Evolutionary conservation across 64 coral and sea anemone species (phyloP), one percentile per base, ranked within the genome.

Genomic region (Cladopsammia gracilis): DNA sequence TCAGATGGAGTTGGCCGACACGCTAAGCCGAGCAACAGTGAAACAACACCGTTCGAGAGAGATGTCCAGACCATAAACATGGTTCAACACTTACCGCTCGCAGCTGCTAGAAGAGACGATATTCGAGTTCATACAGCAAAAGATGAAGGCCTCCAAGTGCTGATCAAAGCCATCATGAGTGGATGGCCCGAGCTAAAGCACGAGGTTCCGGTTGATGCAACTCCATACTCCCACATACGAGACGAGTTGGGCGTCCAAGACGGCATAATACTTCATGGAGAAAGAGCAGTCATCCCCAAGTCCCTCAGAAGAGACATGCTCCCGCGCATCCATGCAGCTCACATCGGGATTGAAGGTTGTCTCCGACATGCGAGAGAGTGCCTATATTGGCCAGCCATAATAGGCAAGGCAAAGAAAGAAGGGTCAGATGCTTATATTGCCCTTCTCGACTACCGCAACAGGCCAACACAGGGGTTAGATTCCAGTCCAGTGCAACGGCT

Each of bases 301-400:
- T 57, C 50, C n/a, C 48, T 73, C 4, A 71, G 85, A 88, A 53
- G 54, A 18, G 44, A 48, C 19, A 88, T 62, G 6, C 43, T 71
- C 25, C 25, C 45, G 58, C 50, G 74, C 2, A 22, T 88, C 16
- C 86, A 88, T 13, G 25, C 66, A 4, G 25, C 86, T 10, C 86
- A 75, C 46, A 23, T 34, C 2, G 70, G 86, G 1, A 47, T 88
- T 18, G 70, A 88, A 6, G 57, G 58, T 1, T 83, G 79, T 61
- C 22, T 56, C 5, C 22, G 71, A 48, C 11, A 10, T 9, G 86
- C 86, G 75, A 9, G 86, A 88, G 70, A 88, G 25, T 75, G 70
- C 20, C 12, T 88, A 5, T 88, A 76, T 60, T 88, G 86, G 86
- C 86, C 86, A 5, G 25, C 20, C 43, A 73, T 87, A 11, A 73